Percentiles rank a stretch among this genome's conserved stretches.
phyloP scores from a whole-genome alignment of 2,888 invertebrate genomes.

The Eupeodes latifasciatus region DNA sequence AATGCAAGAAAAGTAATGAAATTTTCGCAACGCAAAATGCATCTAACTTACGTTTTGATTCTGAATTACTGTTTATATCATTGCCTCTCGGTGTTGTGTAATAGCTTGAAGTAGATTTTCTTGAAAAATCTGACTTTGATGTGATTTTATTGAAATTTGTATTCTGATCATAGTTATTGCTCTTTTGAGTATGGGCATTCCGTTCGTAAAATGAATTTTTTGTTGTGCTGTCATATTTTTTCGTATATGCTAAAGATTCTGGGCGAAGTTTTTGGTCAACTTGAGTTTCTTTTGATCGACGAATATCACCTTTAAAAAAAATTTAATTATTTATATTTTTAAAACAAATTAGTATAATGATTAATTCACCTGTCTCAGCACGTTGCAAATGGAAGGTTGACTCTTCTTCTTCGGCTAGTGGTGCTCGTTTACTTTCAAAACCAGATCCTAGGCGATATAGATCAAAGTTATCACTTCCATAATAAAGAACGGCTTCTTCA shows the following conservation, averaged over 20 bases:
- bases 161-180: conserved; percentile 75
- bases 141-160: conserved; percentile 76
- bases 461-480: conserved; percentile 93
- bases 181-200: conserved; percentile 45
- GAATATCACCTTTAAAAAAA: conserved; percentile 79
- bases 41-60: conserved; percentile 81
- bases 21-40: background rate
- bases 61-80: conserved; percentile 80
- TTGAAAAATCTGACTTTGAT: conserved; percentile 78
- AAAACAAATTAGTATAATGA: background rate
- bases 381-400: conserved; percentile 89
- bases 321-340: background rate
- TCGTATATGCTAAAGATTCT: conserved; percentile 79
- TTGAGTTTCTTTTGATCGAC: conserved; percentile 82
- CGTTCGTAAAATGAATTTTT: conserved; percentile 72
- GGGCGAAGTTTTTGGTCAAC: conserved; percentile 82
- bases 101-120: conserved; percentile 81
- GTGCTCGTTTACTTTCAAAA: conserved; percentile 88
- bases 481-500: conserved; percentile 91
- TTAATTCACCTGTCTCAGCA: conserved; percentile 87
- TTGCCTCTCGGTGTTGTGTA: conserved; percentile 80
- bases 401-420: conserved; percentile 87
- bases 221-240: conserved; percentile 78
- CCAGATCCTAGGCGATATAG: conserved; percentile 92
- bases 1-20: conserved; percentile 65